Base-by-base conservation (phyloP, 2,888 invertebrate genomes). In the Caenorhabditis drosophilae region DNA sequence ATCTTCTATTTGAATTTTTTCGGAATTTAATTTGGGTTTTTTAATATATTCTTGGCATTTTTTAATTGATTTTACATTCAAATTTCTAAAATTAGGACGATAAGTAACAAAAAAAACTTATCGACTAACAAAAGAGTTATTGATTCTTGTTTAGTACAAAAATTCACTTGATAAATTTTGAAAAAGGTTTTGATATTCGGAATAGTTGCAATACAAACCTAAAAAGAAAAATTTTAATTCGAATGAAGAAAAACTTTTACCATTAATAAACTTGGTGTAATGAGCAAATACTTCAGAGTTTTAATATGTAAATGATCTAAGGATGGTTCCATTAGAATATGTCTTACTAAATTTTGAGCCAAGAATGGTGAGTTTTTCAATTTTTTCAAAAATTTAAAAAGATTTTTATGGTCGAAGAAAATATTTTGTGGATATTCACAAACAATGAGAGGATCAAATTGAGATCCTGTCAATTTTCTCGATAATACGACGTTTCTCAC, bases 281-380 rank as follows among this genome's bases (percentile, higher is more conserved):
- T 40, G 35, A 54, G 34, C 26, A 60, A 49, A 20, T 16, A 41
- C 18, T 50, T 40, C 22, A 54, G n/a, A 16, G 46, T 16, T 26
- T 12, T 41, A 0, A 12, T 46, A 4, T 54, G 54, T 15, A 60
- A 41, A 27, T 54, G 54, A 49, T 49, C 52, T 27, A n/a, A 26
- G 2, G 26, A 20, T 2, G 20, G 23, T 16, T 47, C 42, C 23
- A 22, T 20, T 2, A 60, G 9, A 6, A 60, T 20, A 15, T 26
- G 45, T n/a, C 60, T 6, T 1, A 60, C 50, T 26, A 60, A 49
- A 26, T 54, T 60, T 15, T 60, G 60, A 7, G 60, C 60, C 12
- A 60, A 15, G 18, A 60, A 60, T 6, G 60, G 54, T 16, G 54
- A 45, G 4, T 54, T 50, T 35, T 12, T 45, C 11, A 60, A 45